These are phyloP conservation scores for Perccottus glenii DNA, from an alignment of 2,113 vertebrate species.

Conservation along the genomic window DNA sequence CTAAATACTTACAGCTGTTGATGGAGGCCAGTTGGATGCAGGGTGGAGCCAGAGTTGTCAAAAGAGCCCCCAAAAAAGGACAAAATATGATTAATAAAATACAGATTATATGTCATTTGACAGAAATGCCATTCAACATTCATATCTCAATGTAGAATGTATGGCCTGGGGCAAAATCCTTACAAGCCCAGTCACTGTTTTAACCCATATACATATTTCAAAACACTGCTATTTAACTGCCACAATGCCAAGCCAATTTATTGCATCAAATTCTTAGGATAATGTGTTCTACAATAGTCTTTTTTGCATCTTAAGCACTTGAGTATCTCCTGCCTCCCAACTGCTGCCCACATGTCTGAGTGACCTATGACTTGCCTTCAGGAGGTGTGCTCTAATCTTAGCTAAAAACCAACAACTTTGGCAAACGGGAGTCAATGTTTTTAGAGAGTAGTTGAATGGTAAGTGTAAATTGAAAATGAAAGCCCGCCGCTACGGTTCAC, in stretches of 20 bases:
- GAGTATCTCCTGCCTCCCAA: slow-evolving; percentile 39
- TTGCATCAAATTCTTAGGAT: slow-evolving; percentile 21
- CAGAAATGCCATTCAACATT: slow-evolving; percentile 35
- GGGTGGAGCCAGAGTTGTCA: slow-evolving; percentile 35
- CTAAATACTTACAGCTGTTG: slow-evolving; percentile 93
- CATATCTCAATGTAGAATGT: slow-evolving; percentile 26
- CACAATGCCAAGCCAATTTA: slow-evolving; percentile 44
- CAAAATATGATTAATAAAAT: slow-evolving; percentile 21
- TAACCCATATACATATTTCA: slow-evolving; percentile 28
- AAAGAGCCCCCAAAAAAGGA: slow-evolving; percentile 9
- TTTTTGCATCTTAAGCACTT: slow-evolving; percentile 26
- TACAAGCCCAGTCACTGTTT: slow-evolving; percentile 28
- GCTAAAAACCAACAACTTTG: background rate
- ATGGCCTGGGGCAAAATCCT: slow-evolving; percentile 21
- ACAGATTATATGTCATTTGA: slow-evolving; percentile 45
- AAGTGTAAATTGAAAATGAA: slow-evolving; percentile 13
- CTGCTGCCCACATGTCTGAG: slow-evolving; percentile 47
- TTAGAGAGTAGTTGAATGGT: background rate
- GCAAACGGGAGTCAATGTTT: no score
- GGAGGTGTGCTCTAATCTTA: slow-evolving; percentile 22
- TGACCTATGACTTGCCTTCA: slow-evolving; percentile 31
- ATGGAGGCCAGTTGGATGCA: slow-evolving; percentile 56
- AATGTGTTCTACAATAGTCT: slow-evolving; percentile 17
- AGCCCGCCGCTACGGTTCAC: slow-evolving; percentile 16
- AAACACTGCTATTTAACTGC: slow-evolving; percentile 22